Conservation (phyloP, 2,797 vertebrate genomes). For the Amblyopsis hoosieri region DNA sequence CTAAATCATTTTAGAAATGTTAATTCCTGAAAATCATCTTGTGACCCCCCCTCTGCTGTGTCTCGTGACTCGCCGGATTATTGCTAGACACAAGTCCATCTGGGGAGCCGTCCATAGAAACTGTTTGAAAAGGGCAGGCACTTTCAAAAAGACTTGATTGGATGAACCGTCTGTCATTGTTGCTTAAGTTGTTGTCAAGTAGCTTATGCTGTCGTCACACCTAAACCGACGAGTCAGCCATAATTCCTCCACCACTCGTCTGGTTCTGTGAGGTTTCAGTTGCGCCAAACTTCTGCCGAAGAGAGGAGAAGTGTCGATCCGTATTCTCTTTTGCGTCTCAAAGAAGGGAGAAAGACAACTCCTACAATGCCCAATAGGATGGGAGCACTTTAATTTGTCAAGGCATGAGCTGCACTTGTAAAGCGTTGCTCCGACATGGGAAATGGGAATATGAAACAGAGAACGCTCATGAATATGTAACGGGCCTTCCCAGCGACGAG, state of each 20-base stretch:
- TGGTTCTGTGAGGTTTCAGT: slow-evolving; percentile 32
- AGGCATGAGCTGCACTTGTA: slow-evolving; percentile 58
- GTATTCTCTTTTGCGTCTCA: slow-evolving; percentile 20
- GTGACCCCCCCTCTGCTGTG: too few relatives aligned
- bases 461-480: slow-evolving; percentile 67
- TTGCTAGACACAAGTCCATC: too few relatives aligned
- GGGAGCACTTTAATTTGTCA: slow-evolving; percentile 62
- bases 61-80: too few relatives aligned
- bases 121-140: too few relatives aligned
- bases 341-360: slow-evolving; percentile 7
- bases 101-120: too few relatives aligned
- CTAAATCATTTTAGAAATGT: too few relatives aligned
- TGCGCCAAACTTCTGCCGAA: slow-evolving; percentile 38
- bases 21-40: too few relatives aligned
- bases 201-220: too few relatives aligned
- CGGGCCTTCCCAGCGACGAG: slow-evolving; percentile 30
- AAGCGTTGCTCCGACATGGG: slow-evolving; percentile 59
- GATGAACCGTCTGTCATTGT: too few relatives aligned
- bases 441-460: slow-evolving; percentile 66
- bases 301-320: slow-evolving; percentile 18
- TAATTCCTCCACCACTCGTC: slow-evolving; percentile 10
- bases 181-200: too few relatives aligned
- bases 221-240: slow-evolving; percentile 2
- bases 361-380: slow-evolving; percentile 49
- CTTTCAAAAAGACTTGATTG: too few relatives aligned